Evolutionary conservation across 2,113 vertebrate genomes (phyloP), one percentile per base, ranked within the genome.

Genomic region (Barbus barbus): DNA sequence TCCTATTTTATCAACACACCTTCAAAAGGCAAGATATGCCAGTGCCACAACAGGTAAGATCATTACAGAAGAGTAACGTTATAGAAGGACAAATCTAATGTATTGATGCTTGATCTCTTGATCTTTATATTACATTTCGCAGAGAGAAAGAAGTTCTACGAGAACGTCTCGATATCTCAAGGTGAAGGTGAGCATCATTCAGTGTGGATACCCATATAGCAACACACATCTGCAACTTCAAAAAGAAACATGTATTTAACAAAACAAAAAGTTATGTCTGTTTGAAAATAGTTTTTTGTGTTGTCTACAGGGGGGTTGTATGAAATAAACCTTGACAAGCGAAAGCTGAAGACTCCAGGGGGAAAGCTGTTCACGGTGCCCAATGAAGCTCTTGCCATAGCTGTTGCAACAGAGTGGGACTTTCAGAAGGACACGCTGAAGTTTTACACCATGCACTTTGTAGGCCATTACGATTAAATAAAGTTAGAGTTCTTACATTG

Each of bases 391-490:
- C 89, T 99, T 88, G 98, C 98, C 48, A 92, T 98, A 0, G 97
- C 97, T 0, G 97, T 99, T 82, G 98, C 98, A 14, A 98, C 96
- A 0, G 98, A 99, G 46, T 99, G 98, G 98, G 97, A 98, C 69
- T 93, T 93, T 87, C 98, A 99, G 92, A 95, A 89, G 74, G 97
- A 98, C 83, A 97, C 96, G 2, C 94, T 99, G 85, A 98, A 97
- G 90, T 96, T 96, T 91, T 99, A 97, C 93, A 95, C 96, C 0
- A 99, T 99, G 98, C 98, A 99, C n/a, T 86, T 99, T 96, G 98
- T 99, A 93, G 85, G 78, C 5, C 4, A 44, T 18, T 78, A 5
- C 46, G 16, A 18, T 65, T 18, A 33, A 33, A 18, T 61, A 24
- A 61, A 26, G 28, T 33, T 33, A 33, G 16, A 20, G 7, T 33